phyloP scores from a whole-genome alignment of 2,888 invertebrate species.

The Microchrysa polita region DNA sequence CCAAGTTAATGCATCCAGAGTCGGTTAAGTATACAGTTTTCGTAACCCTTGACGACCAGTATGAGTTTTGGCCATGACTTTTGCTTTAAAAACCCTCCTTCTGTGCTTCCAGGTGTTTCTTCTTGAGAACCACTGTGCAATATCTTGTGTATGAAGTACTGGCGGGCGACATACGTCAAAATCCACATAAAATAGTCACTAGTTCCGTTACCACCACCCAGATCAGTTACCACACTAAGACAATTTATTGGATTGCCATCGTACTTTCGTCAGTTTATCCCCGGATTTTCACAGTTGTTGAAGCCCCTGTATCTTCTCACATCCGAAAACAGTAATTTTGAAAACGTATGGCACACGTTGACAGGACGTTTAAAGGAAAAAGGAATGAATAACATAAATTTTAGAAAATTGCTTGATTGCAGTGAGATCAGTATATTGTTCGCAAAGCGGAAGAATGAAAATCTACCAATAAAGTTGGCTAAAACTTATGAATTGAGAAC shows the following conservation, averaged over 20 bases:
- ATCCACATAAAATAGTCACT: neutral
- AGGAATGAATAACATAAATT: too few relatives aligned
- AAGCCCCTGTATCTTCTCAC: neutral
- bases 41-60: constrained; percentile 52
- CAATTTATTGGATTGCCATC: constrained; percentile 19
- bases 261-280: constrained; percentile 21
- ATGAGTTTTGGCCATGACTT: constrained; percentile 43
- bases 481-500: neutral
- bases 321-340: neutral
- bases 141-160: constrained; percentile 44
- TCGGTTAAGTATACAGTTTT: constrained; percentile 54
- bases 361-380: too few relatives aligned
- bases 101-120: constrained; percentile 46
- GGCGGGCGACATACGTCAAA: neutral
- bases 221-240: neutral
- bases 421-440: too few relatives aligned
- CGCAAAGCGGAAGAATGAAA: too few relatives aligned
- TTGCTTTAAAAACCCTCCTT: constrained; percentile 46
- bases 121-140: constrained; percentile 43
- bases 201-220: neutral
- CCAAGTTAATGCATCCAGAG: constrained; percentile 35
- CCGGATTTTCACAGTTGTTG: neutral
- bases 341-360: too few relatives aligned
- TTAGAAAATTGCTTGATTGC: too few relatives aligned
- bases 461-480: too few relatives aligned